Conservation (phyloP, 1,140 invertebrate genomes). For the Triops cancriformis region DNA sequence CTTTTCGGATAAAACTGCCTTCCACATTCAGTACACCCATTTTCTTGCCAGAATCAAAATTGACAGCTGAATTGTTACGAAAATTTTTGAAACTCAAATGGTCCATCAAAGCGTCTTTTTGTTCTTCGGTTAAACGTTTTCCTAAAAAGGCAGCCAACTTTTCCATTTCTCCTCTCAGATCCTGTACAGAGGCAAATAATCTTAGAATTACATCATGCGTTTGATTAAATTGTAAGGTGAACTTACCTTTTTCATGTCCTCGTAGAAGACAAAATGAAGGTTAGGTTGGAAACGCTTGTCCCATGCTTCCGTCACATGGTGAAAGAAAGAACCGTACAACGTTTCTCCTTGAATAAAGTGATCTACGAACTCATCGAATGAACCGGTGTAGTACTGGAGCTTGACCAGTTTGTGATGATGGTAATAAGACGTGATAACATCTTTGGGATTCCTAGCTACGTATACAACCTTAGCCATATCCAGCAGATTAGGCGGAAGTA, state of each 20-base stretch:
- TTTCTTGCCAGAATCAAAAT: constrained; percentile 44
- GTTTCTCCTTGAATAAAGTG: constrained; percentile 15
- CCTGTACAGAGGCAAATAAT: constrained; percentile 36
- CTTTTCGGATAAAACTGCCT: constrained; percentile 27
- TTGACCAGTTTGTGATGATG: constrained; percentile 55
- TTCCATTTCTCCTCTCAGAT: constrained; percentile 52
- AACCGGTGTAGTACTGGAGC: constrained; percentile 39
- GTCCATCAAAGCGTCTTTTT: constrained; percentile 35
- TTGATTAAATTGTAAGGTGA: neutral
- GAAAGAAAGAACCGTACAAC: constrained; percentile 10
- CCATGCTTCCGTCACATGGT: constrained; percentile 61
- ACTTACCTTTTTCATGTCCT: constrained; percentile 58
- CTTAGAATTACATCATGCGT: neutral
- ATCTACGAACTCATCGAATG: constrained; percentile 17
- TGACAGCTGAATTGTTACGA: constrained; percentile 60
- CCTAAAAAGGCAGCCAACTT: constrained; percentile 63
- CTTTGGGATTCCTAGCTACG: constrained; percentile 72
- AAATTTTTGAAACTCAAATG: constrained; percentile 51
- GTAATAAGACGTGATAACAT: constrained; percentile 74
- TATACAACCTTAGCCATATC: constrained; percentile 59
- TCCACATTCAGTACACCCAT: neutral
- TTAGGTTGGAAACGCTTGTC: constrained; percentile 52
- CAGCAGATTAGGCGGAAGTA: constrained; percentile 58
- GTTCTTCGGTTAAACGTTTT: constrained; percentile 52
- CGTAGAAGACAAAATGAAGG: constrained; percentile 68